A percentile compares a stretch with the other conserved stretches of the same genome.
Conservation (phyloP, 2,797 vertebrate species). For the Microctenopoma lineatum region DNA sequence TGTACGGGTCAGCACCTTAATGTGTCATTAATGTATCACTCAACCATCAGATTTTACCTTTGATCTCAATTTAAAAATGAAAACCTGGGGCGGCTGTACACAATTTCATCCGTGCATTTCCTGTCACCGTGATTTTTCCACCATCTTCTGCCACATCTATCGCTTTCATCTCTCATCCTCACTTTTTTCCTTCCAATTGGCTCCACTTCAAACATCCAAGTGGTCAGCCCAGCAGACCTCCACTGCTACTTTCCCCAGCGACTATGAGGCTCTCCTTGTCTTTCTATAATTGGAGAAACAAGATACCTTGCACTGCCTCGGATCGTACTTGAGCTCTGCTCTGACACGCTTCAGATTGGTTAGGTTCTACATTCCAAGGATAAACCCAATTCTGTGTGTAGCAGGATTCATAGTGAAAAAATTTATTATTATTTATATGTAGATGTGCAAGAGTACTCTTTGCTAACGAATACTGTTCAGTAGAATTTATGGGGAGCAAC, state of each 20-base stretch:
- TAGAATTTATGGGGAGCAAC: no score
- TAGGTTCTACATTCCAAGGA: constrained; percentile 37
- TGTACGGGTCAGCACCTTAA: neutral
- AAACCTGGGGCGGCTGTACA: constrained; percentile 9
- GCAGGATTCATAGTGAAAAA: neutral
- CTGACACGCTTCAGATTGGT: constrained; percentile 36
- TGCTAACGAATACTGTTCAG: no score
- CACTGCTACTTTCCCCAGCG: constrained; percentile 56
- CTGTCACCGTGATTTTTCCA: constrained; percentile 34
- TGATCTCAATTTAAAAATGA: constrained; percentile 10
- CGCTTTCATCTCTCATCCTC: constrained; percentile 36
- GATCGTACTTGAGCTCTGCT: constrained; percentile 54
- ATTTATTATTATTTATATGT: neutral
- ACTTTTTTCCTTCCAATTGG: constrained; percentile 36
- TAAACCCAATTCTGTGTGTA: constrained; percentile 37
- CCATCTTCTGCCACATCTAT: constrained; percentile 28
- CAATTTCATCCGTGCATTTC: constrained; percentile 34
- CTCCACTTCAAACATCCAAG: constrained; percentile 70
- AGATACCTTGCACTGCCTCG: constrained; percentile 74
- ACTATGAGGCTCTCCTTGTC: constrained; percentile 58
- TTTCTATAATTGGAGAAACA: constrained; percentile 75
- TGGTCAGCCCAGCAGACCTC: constrained; percentile 75
- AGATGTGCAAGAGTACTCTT: neutral
- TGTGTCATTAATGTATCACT: neutral
- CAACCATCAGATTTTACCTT: constrained; percentile 1